A percentile compares a stretch with the other conserved stretches of the same genome.
phyloP scores from a whole-genome alignment of 2,113 vertebrate genomes.

The Anolis sagrei region DNA sequence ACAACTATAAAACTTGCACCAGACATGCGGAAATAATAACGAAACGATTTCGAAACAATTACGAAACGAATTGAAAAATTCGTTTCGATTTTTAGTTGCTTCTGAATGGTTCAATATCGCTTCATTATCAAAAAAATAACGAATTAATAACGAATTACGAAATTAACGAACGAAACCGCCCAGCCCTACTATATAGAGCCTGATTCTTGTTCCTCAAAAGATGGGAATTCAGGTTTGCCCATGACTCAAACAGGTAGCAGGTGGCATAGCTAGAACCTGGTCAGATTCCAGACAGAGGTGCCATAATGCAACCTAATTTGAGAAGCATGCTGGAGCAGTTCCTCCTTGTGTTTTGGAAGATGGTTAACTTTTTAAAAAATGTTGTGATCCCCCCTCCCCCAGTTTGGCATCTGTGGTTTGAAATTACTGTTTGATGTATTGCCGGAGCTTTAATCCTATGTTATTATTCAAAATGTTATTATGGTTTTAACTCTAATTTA shows the following conservation, averaged over 20 bases:
- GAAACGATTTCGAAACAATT: too few species aligned
- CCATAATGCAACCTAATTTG: not conserved
- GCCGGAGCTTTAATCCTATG: not conserved
- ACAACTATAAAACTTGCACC: too few species aligned
- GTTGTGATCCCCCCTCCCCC: too few species aligned
- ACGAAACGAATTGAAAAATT: too few species aligned
- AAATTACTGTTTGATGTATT: not conserved
- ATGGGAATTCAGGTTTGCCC: not conserved
- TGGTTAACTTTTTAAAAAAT: not conserved
- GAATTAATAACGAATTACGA: too few species aligned
- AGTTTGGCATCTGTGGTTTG: too few species aligned
- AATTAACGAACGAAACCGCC: too few species aligned
- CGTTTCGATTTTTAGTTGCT: too few species aligned
- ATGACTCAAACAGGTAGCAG: not conserved
- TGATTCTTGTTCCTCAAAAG: not conserved
- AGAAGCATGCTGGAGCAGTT: not conserved
- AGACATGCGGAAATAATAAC: too few species aligned
- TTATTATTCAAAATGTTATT: not conserved
- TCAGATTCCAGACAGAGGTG: not conserved
- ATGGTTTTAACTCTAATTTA: not conserved
- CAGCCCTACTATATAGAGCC: too few species aligned
- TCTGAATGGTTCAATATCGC: too few species aligned
- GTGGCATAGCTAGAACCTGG: not conserved
- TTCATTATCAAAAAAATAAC: too few species aligned
- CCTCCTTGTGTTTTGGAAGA: not conserved